Evolutionary conservation across 2,113 vertebrate genomes (phyloP).

Genomic region (Emydocephalus ijimae): DNA sequence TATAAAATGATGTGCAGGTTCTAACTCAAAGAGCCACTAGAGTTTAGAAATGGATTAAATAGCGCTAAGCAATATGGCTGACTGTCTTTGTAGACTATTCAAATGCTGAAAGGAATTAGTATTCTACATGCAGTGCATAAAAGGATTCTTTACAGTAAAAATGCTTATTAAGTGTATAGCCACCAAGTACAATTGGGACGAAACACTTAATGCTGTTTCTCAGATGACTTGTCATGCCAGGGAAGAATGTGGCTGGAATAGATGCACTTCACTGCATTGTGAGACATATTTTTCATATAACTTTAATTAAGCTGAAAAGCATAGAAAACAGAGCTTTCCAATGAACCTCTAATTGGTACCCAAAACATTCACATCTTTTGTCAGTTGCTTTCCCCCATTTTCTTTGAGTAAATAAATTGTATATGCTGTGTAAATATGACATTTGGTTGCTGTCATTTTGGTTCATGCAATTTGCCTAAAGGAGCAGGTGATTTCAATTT

Average conservation of each 20-base stretch:
- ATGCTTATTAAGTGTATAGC: slow-evolving; percentile 55
- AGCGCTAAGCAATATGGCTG: slow-evolving; percentile 28
- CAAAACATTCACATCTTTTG: slow-evolving; percentile 47
- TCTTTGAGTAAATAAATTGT: slow-evolving; percentile 53
- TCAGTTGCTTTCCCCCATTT: slow-evolving; percentile 42
- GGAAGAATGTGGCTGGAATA: slow-evolving; percentile 70
- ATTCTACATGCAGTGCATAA: slow-evolving; percentile 52
- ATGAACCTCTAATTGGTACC: slow-evolving; percentile 50
- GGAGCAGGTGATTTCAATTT: slow-evolving; percentile 63
- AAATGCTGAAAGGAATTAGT: slow-evolving; percentile 49
- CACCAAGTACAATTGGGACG: slow-evolving; percentile 71
- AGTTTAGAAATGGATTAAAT: slow-evolving; percentile 14
- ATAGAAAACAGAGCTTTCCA: slow-evolving; percentile 33
- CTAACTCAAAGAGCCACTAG: slow-evolving; percentile 26
- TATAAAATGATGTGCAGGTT: slow-evolving; percentile 11
- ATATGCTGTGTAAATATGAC: slow-evolving; percentile 57
- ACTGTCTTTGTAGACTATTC: slow-evolving; percentile 40
- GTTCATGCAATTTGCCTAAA: slow-evolving; percentile 60
- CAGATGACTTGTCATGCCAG: slow-evolving; percentile 64
- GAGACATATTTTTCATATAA: slow-evolving; percentile 69
- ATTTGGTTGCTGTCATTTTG: slow-evolving; percentile 60
- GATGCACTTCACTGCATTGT: slow-evolving; percentile 71
- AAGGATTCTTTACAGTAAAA: slow-evolving; percentile 57
- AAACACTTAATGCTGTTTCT: slow-evolving; percentile 69
- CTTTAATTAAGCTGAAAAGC: slow-evolving; percentile 68